Evolutionary conservation across 2,888 invertebrate genomes (phyloP).

Genomic region (Lymantria dispar): DNA sequence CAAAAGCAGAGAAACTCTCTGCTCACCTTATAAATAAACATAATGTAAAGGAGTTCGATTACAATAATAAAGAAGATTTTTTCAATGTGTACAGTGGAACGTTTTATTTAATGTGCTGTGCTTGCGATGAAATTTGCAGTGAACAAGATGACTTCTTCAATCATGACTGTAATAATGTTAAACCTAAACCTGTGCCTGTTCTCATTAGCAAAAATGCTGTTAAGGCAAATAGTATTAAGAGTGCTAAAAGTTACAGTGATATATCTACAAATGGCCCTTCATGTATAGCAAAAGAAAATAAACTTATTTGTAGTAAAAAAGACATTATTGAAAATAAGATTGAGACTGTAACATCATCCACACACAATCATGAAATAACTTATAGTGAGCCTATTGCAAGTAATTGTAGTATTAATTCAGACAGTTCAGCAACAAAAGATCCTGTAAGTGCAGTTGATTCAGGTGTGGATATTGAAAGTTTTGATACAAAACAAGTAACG

Average conservation of each 20-base stretch:
- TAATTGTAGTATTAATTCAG: conserved; percentile 56
- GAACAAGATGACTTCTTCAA: conserved; percentile 89
- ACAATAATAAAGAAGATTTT: conserved; percentile 86
- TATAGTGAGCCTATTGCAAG: conserved; percentile 48
- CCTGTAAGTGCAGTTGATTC: conserved; percentile 53
- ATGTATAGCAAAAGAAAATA: conserved; percentile 47
- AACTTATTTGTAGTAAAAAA: conserved; percentile 52
- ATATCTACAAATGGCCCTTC: conserved; percentile 55
- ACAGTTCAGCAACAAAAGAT: conserved; percentile 52
- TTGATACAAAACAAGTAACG: conserved; percentile 40
- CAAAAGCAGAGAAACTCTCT: conserved; percentile 89
- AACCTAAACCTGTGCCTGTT: conserved; percentile 76
- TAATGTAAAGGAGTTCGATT: conserved; percentile 87
- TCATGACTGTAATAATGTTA: conserved; percentile 85
- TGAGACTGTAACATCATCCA: conserved; percentile 47
- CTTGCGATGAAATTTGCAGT: conserved; percentile 89
- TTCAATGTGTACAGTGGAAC: conserved; percentile 85
- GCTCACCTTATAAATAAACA: conserved; percentile 90
- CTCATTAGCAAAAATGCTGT: conserved; percentile 70
- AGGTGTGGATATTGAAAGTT: conserved; percentile 52
- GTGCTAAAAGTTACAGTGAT: conserved; percentile 51
- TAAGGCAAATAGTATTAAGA: conserved; percentile 60
- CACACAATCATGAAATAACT: conserved; percentile 36
- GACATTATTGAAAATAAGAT: conserved; percentile 49
- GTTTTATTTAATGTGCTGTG: conserved; percentile 90